Evolutionary conservation across 2,113 vertebrate genomes (phyloP), one percentile per base, ranked within the genome.

Genomic region (Paratilapia polleni): DNA sequence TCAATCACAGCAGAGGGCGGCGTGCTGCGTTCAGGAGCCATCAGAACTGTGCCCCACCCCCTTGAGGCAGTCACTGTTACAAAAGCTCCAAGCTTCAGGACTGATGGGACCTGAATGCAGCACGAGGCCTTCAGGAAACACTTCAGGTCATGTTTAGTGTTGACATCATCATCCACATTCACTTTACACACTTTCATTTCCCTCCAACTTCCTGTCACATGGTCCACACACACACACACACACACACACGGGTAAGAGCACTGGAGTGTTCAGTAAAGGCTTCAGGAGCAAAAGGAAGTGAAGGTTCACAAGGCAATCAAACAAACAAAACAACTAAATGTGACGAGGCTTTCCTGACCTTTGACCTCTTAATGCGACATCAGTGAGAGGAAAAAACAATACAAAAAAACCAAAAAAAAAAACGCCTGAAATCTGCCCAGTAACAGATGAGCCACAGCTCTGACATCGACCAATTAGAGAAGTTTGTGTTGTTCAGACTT

Each of bases 281-380:
- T 81, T 81, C 60, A 64, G 47, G 43, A 79, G 47, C 47, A 54
- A 79, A 9, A 61, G 41, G 66, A 74, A 61, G 41, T 79, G 77
- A 62, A 79, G 17, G 60, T 8, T 81, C 24, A 61, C 43, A 3
- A 20, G 43, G 49, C 5, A 41, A 64, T n/a, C 28, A 31, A 31
- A 4, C 28, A 31, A 31, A 31, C n/a, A 38, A n/a, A 20, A n/a
- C 12, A 63, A 34, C 43, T 43, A 49, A 36, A 22, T 1, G 0
- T 52, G 68, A 31, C 0, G 5, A 31, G 47, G 68, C 19, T 54
- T 73, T 34, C 47, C 47, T 73, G 66, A 52, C 43, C 68, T 73
- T 73, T 73, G 68, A 52, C 68, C 17, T 1, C 12, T 73, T 54
- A 73, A 73, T 54, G 68, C 68, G 52, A 73, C 26, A 73, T 14